These are phyloP conservation scores for Eucriotettix oculatus DNA, from an alignment of 2,888 invertebrate genomes.

Conservation along the genomic window DNA sequence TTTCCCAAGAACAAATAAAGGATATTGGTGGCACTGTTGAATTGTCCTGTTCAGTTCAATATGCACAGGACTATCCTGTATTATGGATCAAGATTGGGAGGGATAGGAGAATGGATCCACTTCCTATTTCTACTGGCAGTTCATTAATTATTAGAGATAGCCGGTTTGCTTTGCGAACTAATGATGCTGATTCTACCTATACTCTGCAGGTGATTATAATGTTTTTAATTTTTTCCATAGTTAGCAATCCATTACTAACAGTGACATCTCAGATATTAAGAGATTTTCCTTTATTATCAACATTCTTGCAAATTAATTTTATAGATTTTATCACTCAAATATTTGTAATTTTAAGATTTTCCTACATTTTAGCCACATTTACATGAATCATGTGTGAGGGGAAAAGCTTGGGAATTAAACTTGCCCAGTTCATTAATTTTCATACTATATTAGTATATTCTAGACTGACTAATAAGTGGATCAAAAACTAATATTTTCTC, in stretches of 20 bases:
- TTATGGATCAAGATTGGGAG: constrained; percentile 58
- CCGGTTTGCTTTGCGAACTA: constrained; percentile 63
- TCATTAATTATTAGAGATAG: constrained; percentile 71
- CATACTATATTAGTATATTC: no score
- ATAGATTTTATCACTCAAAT: no score
- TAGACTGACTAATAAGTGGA: no score
- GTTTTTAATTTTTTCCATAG: background rate
- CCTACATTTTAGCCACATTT: no score
- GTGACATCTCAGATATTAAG: background rate
- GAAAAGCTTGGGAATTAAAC: no score
- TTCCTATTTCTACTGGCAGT: constrained; percentile 70
- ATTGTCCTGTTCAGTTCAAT: constrained; percentile 76
- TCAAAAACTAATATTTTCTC: no score
- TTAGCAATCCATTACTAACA: background rate
- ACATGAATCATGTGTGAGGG: no score
- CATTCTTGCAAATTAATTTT: no score
- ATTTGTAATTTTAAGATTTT: no score
- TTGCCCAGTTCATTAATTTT: no score
- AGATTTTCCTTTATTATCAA: no score
- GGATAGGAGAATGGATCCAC: constrained; percentile 42
- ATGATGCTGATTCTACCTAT: constrained; percentile 63
- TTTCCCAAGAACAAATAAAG: constrained; percentile 80
- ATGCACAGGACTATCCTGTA: constrained; percentile 73
- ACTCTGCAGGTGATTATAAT: constrained; percentile 41
- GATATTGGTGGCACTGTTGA: constrained; percentile 83